A percentile compares a stretch with the other conserved stretches of the same genome.
Evolutionary conservation across 2,888 invertebrate species (phyloP).

Genomic region (Chelonus formosanus): DNA sequence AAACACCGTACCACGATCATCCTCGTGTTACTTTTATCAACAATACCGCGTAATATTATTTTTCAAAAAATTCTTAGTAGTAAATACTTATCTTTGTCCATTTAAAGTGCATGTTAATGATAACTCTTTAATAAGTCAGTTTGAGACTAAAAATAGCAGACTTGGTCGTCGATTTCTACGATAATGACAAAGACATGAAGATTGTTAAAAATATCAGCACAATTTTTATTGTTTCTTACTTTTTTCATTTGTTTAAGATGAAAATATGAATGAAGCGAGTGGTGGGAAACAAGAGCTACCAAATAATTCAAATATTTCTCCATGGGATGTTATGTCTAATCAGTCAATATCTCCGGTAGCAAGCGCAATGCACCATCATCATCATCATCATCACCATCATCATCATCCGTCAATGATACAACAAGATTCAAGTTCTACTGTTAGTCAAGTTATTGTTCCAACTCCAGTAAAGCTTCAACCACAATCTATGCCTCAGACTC

Average conservation of each 20-base stretch:
- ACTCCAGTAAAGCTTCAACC: slow-evolving; percentile 65
- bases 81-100: background rate
- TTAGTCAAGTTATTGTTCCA: slow-evolving; percentile 63
- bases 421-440: slow-evolving; percentile 52
- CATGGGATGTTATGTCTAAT: slow-evolving; percentile 62
- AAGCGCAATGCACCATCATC: slow-evolving; percentile 52
- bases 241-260: slow-evolving; percentile 22
- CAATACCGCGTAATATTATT: background rate
- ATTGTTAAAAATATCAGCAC: too few relatives aligned
- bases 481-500: slow-evolving; percentile 54
- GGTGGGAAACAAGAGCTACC: slow-evolving; percentile 64
- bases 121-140: background rate
- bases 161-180: background rate
- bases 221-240: slow-evolving; percentile 21
- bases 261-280: slow-evolving; percentile 64
- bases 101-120: background rate
- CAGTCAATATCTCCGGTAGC: slow-evolving; percentile 49
- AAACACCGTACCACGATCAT: slow-evolving; percentile 46
- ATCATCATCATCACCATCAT: slow-evolving; percentile 41
- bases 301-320: slow-evolving; percentile 54
- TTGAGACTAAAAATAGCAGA: too few relatives aligned
- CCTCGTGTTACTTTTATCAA: background rate
- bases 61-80: background rate
- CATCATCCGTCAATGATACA: slow-evolving; percentile 57
- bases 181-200: too few relatives aligned